A percentile compares a stretch with the other conserved stretches of the same genome.
These are phyloP conservation scores for Pristiophorus japonicus DNA, from an alignment of 2,113 vertebrate species.

Conservation along the genomic window DNA sequence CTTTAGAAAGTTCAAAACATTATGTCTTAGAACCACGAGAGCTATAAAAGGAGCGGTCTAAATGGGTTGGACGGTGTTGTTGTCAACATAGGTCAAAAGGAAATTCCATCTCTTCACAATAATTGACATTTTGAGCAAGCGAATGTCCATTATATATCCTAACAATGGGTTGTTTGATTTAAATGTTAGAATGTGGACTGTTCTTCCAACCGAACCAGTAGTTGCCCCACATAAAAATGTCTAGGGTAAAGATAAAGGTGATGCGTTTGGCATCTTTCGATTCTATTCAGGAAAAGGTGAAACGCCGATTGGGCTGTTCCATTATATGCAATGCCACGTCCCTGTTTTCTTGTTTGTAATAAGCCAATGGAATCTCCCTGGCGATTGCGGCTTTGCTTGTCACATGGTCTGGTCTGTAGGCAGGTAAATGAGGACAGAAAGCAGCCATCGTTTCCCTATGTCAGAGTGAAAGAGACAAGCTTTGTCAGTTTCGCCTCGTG, in stretches of 20 bases:
- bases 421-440: constrained; percentile 75
- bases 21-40: no score
- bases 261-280: not conserved
- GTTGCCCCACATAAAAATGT: not conserved
- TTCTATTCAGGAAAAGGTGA: not conserved
- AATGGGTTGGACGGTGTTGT: not conserved
- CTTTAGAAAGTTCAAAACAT: not conserved
- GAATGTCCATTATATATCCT: not conserved
- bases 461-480: constrained; percentile 69
- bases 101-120: not conserved
- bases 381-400: constrained; percentile 51
- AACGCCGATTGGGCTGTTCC: constrained; percentile 41
- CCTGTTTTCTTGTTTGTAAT: constrained; percentile 75
- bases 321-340: constrained; percentile 44
- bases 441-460: constrained; percentile 50
- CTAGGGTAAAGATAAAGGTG: not conserved
- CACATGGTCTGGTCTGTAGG: constrained; percentile 59
- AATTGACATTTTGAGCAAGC: not conserved
- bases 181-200: not conserved
- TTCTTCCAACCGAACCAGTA: not conserved
- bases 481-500: constrained; percentile 55
- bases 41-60: not conserved
- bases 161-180: not conserved
- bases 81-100: not conserved
- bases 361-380: constrained; percentile 57